Evolutionary conservation across 2,888 invertebrate species (phyloP), one percentile per base, ranked within the genome.

Genomic region (Calameuta idolon): DNA sequence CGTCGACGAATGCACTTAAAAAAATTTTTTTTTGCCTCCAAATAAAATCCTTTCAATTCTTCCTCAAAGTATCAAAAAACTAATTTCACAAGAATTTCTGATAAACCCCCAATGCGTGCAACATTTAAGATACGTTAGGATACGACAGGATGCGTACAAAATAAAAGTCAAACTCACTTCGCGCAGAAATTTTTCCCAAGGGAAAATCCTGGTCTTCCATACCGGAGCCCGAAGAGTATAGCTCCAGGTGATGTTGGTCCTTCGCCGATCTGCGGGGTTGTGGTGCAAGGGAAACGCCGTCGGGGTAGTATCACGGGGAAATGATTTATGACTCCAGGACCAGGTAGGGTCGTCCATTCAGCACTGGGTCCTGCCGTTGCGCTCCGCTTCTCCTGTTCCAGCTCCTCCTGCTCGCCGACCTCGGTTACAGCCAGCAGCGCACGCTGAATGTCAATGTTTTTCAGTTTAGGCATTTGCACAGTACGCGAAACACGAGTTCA

Each of bases 291-390:
- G 85, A 81, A 85, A 85, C 87, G 81, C 83, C 83, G 87, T 87
- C 87, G 88, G 89, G 90, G 87, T 86, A 81, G 85, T 79, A 85
- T 87, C 85, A 84, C 86, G 89, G 89, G 88, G 89, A 90, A 87
- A 90, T 91, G 91, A 91, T 91, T 91, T 90, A 91, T 91, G 89
- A 89, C 86, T 83, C 83, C 81, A 84, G 88, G 88, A 87, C 87
- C 91, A 90, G 89, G 90, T 89, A 90, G 89, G 88, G 89, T 55
- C 55, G 87, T 87, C 84, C 86, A 89, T 90, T 89, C 82, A 86
- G 83, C 81, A 85, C 77, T 80, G 79, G 79, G 77, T 78, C 31
- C 71, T 34, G 71, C 71, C 73, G 76, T 79, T 79, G 73, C 69
- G 80, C 74, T 76, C 76, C 78, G 69, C 75, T 69, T 74, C 77